These are phyloP conservation scores for Dolichotis patagonum DNA, from an alignment of 2,113 vertebrate species.

Conservation along the genomic window DNA sequence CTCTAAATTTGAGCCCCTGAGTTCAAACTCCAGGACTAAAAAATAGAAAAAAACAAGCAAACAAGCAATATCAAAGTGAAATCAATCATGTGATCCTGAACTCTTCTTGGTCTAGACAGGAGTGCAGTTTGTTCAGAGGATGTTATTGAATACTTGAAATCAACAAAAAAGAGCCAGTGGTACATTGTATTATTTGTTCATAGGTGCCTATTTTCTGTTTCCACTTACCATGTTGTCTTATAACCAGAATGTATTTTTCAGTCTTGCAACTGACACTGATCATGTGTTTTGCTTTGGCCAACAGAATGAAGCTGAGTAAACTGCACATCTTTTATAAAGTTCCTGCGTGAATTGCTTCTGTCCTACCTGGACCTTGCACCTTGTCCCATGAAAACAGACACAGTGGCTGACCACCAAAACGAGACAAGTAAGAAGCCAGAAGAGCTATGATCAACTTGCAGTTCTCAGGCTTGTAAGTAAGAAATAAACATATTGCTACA, in stretches of 20 bases:
- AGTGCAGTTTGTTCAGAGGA: background rate
- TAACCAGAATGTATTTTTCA: background rate
- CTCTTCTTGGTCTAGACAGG: background rate
- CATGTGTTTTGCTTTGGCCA: background rate
- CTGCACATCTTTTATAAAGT: accelerated
- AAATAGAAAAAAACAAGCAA: background rate
- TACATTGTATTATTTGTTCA: background rate
- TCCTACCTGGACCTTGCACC: background rate
- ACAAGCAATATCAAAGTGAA: background rate
- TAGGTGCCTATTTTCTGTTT: background rate
- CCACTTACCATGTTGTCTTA: background rate
- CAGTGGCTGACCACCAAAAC: background rate
- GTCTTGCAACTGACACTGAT: background rate
- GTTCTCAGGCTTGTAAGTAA: background rate
- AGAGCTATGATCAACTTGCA: background rate
- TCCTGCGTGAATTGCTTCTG: background rate
- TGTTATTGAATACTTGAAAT: background rate
- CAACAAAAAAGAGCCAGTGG: background rate
- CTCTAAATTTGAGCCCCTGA: background rate
- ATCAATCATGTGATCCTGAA: background rate
- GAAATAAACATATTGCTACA: background rate
- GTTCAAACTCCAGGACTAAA: background rate
- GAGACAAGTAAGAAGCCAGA: background rate
- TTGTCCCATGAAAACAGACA: background rate
- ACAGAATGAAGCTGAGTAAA: background rate